These are phyloP conservation scores for Ctenosaura bakeri DNA, from an alignment of 2,797 vertebrate genomes.

Conservation along the genomic window DNA sequence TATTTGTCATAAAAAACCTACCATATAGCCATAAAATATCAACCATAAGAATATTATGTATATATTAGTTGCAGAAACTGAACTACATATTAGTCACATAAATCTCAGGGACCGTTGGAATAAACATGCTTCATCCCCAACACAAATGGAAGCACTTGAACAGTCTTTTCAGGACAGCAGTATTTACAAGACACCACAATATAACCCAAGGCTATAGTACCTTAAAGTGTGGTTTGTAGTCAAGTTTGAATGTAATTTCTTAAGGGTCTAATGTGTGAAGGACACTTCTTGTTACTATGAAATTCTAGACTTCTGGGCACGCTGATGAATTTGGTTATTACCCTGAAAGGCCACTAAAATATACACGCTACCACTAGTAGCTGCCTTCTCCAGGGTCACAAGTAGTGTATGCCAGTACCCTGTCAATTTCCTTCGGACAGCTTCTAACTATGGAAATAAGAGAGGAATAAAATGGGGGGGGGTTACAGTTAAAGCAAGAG, in stretches of 20 bases:
- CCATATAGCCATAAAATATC: not conserved
- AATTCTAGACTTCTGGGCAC: not conserved
- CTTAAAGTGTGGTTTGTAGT: not conserved
- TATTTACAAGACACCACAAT: not conserved
- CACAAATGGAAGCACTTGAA: too few species aligned
- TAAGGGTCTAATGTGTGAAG: not conserved
- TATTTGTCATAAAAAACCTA: not conserved
- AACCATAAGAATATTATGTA: not conserved
- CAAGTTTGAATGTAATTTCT: not conserved
- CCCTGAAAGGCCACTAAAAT: not conserved
- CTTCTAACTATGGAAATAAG: not conserved
- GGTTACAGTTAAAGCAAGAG: not conserved
- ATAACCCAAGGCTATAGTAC: not conserved
- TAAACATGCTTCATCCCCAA: not conserved
- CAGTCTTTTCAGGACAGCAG: not conserved
- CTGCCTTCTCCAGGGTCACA: not conserved
- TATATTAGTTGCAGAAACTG: not conserved
- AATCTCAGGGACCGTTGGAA: not conserved
- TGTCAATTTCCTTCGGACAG: not conserved
- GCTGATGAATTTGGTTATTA: not conserved
- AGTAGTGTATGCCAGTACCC: too few species aligned
- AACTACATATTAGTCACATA: not conserved
- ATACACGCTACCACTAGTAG: too few species aligned
- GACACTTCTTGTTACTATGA: not conserved
- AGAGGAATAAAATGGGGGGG: not conserved